Evolutionary conservation across 2,888 invertebrate species (phyloP), one percentile per base, ranked within the genome.

Genomic region (Ophion obscuratus): DNA sequence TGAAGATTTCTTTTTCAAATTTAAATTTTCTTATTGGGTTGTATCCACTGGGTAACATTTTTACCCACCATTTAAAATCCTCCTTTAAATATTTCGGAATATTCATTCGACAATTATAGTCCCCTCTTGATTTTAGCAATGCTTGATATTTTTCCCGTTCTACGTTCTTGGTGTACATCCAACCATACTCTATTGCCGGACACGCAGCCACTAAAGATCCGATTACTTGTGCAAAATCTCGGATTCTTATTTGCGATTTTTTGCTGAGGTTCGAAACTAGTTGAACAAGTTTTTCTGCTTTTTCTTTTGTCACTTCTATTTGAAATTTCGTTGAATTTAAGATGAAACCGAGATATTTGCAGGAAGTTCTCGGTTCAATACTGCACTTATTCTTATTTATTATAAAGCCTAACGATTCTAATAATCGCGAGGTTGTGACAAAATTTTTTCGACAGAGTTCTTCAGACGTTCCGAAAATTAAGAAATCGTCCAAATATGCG

Each of bases 81-180:
- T 44, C 10, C 44, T 10, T 44, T 1, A 44, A 44, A 10, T 10
- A 44, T 44, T 44, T 44, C 3, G 44, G 10, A 44, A 10, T 24
- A 2, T 24, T 47, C 53, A 85, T 83, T 14, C 27, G 5, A 9
- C 44, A 24, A 31, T 82, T 71, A 61, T 70, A 85, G n/a, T 85
- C 31, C 4, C 64, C 66, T 59, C 47, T 40, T 59, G 70, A 66
- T 31, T 11, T 59, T 53, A 17, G 4, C 57, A 82, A 67, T 40
- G 78, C 85, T 61, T 74, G 40, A 79, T 40, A 82, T 79, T 75
- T 82, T 44, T 77, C 74, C 7, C 62, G 17, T 68, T 85, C 82
- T n/a, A 78, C 44, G 14, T 66, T 64, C 31, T 82, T 82, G 1
- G 67, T 57, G 36, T 79, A n/a, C 20, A 75, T 67, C 82, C 70